Evolutionary conservation across 2,888 invertebrate genomes (phyloP), one percentile per base, ranked within the genome.

Genomic region (Gordius sp.): DNA sequence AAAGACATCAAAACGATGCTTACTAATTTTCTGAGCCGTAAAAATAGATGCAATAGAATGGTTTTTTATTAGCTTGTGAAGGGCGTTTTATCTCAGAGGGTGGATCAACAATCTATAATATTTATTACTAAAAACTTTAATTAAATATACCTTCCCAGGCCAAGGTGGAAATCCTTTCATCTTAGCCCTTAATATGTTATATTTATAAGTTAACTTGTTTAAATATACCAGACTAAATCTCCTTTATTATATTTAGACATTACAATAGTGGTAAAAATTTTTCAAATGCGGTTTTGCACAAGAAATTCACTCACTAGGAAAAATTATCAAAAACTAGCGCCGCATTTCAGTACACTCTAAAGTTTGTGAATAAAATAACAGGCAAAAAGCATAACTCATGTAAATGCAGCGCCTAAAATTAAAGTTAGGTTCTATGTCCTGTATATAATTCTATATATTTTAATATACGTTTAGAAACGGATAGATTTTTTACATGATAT

Each of bases 101-200:
- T 8, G 24, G 4, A 47, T 20, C n/a, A 47, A 47, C n/a, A 47
- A 47, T 47, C 24, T 47, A 16, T 8, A 16, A 47, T 16, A 16
- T 47, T 8, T 47, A 8, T 20, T 47, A 16, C 8, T 16, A 20
- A 47, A 20, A 16, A 20, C n/a, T 16, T 47, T 8, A 8, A 47
- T 47, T 16, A 16, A 47, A 20, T 23, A 16, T 47, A 47, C 47
- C 8, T 20, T 47, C 18, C 47, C 47, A 20, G 47, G 47, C 47
- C 47, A 47, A 16, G 47, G 47, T 47, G 47, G 47, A 47, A 47
- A 47, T 47, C 47, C 47, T 47, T 47, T 47, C 47, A 47, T 47
- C 20, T 23, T 47, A 47, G 47, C 47, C 47, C 47, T 47, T 20
- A 39, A 39, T n/a, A n/a, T n/a, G n/a, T n/a, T n/a, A n/a, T n/a